Base-by-base conservation (phyloP, 1,140 invertebrate genomes). In the Micrasema longulum region DNA sequence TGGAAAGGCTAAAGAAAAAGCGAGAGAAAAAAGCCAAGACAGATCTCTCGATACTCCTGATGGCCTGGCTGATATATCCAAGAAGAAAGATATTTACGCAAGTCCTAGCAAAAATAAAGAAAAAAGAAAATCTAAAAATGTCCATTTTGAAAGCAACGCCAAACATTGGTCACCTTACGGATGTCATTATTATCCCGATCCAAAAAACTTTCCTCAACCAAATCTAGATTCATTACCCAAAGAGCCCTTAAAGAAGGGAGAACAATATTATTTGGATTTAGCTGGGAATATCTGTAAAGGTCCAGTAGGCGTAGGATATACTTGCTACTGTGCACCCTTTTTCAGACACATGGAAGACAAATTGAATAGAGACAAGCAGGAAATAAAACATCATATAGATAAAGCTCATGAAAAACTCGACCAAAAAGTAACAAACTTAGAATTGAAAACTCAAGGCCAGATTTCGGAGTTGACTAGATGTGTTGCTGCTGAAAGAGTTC, bases 241-340 rank as follows among this genome's bases (percentile, higher is more conserved):
- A 76, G 94, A 96, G 80, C 94, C 95, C 0, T 83, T 97, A 0
- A 89, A 89, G 74, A 91, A 91, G 74, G 96, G 96, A 14, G 95
- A 97, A 80, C 95, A 98, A 79, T 98, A 98, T 82, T 99, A 93
- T 82, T 86, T 97, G 62, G 96, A 98, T 81, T 85, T 99, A 63
- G 95, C 95, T n/a, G 96, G 97, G 2, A 97, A 98, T 79, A 97
- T 99, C 63, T 91, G 94, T 75, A 97, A 98, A 83, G 96, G 96
- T 4, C 95, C 95, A 0, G 90, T 97, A 9, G 95, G 95, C 1
- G 92, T 95, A 7, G 93, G 93, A 0, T 93, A 94, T 77, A 92
- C 92, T 1, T 95, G 93, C 79, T 93, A 93, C 77, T 94, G 92
- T 79, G 88, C 87, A 10, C 86, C 86, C 16, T 92, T 96, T 77